A percentile compares a stretch with the other conserved stretches of the same genome.
These are phyloP conservation scores for Seira sanloemensis DNA, from an alignment of 2,888 invertebrate genomes.

Conservation along the genomic window DNA sequence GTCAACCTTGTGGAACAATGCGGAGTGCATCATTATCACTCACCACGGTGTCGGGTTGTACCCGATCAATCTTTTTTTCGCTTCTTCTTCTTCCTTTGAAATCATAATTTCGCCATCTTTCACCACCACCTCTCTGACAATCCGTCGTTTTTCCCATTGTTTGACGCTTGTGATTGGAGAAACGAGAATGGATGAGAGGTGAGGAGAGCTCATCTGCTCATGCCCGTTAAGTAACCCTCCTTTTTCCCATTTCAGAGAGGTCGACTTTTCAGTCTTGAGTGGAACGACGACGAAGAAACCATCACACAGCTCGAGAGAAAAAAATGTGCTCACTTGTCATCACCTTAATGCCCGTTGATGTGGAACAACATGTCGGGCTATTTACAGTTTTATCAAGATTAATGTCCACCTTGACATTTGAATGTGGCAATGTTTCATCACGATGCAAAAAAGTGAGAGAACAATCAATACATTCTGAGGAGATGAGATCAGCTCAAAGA, in stretches of 20 bases:
- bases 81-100: neutral
- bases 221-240: neutral
- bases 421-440: constrained; percentile 56
- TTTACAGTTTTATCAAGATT: constrained; percentile 43
- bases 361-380: neutral
- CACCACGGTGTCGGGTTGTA: neutral
- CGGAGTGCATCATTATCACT: neutral
- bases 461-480: neutral
- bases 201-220: neutral
- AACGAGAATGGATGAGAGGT: neutral
- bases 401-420: constrained; percentile 56
- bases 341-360: neutral
- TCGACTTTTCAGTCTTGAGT: too few relatives aligned
- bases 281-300: too few relatives aligned
- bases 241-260: neutral
- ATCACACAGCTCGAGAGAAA: too few relatives aligned
- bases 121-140: neutral
- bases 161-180: neutral
- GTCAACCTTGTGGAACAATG: neutral
- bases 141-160: neutral
- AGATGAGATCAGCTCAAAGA: too few relatives aligned
- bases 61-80: neutral
- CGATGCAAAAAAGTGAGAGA: constrained; percentile 21
- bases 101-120: neutral
- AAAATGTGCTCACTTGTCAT: neutral